Evolutionary conservation across 2,113 vertebrate species (phyloP).

Genomic region (Pyxicephalus adspersus): DNA sequence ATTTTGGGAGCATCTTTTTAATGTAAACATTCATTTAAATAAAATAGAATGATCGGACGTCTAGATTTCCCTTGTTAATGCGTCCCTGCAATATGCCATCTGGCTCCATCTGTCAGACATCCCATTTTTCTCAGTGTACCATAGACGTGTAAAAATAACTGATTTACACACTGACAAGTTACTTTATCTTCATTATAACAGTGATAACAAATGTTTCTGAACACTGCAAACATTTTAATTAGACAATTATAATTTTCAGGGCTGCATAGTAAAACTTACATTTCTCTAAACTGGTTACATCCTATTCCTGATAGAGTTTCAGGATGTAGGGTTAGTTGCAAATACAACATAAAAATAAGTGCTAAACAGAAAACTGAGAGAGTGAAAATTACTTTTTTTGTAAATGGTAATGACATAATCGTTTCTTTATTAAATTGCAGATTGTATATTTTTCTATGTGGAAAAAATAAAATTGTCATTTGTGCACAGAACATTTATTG

Average conservation of each 20-base stretch:
- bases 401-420: background rate
- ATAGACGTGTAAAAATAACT: slow-evolving; percentile 54
- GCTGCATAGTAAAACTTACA: slow-evolving; percentile 13
- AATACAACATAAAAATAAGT: background rate
- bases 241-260: slow-evolving; percentile 37
- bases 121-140: slow-evolving; percentile 51
- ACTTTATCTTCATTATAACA: slow-evolving; percentile 54
- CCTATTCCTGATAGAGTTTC: background rate
- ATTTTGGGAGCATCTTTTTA: slow-evolving; percentile 41
- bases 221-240: slow-evolving; percentile 48
- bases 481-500: too few relatives aligned
- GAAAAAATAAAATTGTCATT: too few relatives aligned
- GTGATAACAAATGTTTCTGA: slow-evolving; percentile 50
- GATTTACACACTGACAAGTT: slow-evolving; percentile 52
- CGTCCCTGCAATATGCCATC: slow-evolving; percentile 51
- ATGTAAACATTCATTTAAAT: slow-evolving; percentile 53
- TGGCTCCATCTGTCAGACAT: slow-evolving; percentile 56
- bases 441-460: too few relatives aligned
- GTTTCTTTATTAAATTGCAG: background rate
- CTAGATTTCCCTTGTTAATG: slow-evolving; percentile 56
- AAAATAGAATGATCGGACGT: slow-evolving; percentile 48
- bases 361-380: background rate
- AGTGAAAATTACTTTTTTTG: too few relatives aligned
- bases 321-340: background rate
- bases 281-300: slow-evolving; percentile 24